Conservation (phyloP, 53 echinoderm and acorn worm genomes). For the Paracentrotus lividus region DNA sequence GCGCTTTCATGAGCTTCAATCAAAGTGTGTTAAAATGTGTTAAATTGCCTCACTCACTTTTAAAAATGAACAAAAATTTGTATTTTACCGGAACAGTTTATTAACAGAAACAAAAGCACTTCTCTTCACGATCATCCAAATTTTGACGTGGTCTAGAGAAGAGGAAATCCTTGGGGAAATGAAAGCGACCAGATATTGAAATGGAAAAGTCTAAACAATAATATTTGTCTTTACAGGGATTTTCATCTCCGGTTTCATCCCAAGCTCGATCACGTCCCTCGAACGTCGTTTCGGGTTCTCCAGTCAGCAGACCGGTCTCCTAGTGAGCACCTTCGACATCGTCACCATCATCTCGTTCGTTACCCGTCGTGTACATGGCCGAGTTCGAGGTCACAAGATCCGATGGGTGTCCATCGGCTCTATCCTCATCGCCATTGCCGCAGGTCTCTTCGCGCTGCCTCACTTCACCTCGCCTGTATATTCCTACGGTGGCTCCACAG, state of each 20-base stretch:
- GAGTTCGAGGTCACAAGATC: conserved; percentile 83
- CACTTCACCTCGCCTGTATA: conserved; percentile 82
- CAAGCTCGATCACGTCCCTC: conserved; percentile 75
- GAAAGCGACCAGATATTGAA: too few species aligned
- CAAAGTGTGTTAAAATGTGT: too few species aligned
- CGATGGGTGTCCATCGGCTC: conserved; percentile 78
- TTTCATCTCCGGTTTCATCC: conserved; percentile 78
- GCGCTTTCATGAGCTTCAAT: too few species aligned
- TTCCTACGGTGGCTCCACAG: conserved; percentile 17
- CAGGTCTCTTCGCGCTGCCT: conserved; percentile 77
- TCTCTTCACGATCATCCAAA: too few species aligned
- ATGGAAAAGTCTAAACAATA: neutral
- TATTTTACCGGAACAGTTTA: too few species aligned
- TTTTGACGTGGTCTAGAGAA: too few species aligned
- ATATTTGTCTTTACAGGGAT: conserved; percentile 67
- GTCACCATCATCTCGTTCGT: conserved; percentile 80
- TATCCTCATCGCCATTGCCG: conserved; percentile 71
- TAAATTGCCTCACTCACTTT: too few species aligned
- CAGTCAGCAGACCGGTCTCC: conserved; percentile 80
- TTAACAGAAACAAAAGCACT: too few species aligned
- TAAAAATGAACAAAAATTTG: too few species aligned
- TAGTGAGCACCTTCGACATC: conserved; percentile 79
- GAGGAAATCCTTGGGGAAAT: too few species aligned
- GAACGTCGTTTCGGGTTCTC: conserved; percentile 86
- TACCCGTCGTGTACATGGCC: conserved; percentile 76